These are phyloP conservation scores for Cotesia glomerata DNA, from an alignment of 1,140 invertebrate genomes.

Conservation along the genomic window DNA sequence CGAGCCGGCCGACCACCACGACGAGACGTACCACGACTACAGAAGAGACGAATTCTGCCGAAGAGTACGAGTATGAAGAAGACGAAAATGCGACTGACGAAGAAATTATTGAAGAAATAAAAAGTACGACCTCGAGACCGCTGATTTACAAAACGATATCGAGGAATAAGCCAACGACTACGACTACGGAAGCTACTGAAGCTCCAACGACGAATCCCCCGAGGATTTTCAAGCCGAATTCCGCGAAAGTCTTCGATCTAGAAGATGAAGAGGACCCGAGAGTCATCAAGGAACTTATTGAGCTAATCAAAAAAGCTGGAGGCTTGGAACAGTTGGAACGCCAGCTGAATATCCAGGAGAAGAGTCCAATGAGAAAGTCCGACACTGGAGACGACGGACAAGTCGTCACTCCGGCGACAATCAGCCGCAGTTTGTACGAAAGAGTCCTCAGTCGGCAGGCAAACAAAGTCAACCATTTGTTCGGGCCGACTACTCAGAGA, in stretches of 20 bases:
- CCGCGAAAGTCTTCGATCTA: slow-evolving; percentile 22
- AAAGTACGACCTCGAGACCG: slow-evolving; percentile 47
- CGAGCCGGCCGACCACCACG: slow-evolving; percentile 60
- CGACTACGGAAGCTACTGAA: slow-evolving; percentile 36
- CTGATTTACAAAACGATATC: slow-evolving; percentile 57
- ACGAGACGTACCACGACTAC: slow-evolving; percentile 64
- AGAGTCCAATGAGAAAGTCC: slow-evolving; percentile 44
- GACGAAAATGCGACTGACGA: slow-evolving; percentile 64
- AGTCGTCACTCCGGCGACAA: slow-evolving; percentile 64
- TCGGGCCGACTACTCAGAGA: slow-evolving; percentile 29
- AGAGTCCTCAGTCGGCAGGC: slow-evolving; percentile 68
- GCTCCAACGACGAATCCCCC: slow-evolving; percentile 21
- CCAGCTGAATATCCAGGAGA: slow-evolving; percentile 70
- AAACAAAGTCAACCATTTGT: slow-evolving; percentile 36
- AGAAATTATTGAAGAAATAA: slow-evolving; percentile 44
- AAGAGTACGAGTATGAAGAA: slow-evolving; percentile 70
- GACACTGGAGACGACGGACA: slow-evolving; percentile 40
- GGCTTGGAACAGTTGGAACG: slow-evolving; percentile 83
- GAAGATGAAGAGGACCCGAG: slow-evolving; percentile 76
- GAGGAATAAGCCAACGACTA: slow-evolving; percentile 48
- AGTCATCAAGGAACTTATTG: slow-evolving; percentile 84
- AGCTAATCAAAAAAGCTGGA: slow-evolving; percentile 83
- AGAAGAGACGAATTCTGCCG: slow-evolving; percentile 49
- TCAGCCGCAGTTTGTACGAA: slow-evolving; percentile 77
- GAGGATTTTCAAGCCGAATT: slow-evolving; percentile 19